These are phyloP conservation scores for Malurus splendens DNA, from an alignment of 2,797 vertebrate species.

Conservation along the genomic window DNA sequence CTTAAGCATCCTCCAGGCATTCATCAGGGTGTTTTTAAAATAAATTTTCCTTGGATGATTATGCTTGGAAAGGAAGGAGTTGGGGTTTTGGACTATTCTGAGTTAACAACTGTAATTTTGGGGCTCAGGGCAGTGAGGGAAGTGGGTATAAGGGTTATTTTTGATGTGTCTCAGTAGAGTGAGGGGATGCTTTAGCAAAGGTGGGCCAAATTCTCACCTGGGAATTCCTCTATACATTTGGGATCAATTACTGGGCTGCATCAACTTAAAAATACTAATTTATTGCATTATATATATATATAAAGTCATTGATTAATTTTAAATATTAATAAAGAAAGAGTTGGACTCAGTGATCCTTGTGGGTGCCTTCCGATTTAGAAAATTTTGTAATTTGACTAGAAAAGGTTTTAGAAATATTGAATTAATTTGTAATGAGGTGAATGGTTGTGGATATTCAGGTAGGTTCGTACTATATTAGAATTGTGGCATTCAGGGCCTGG, in stretches of 20 bases:
- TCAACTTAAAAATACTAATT: not conserved
- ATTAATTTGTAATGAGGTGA: not conserved
- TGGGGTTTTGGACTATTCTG: rapidly evolving
- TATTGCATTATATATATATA: not conserved
- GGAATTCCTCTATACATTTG: rapidly evolving
- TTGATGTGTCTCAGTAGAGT: not conserved
- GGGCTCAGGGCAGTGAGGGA: not conserved
- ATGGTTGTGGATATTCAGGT: too few species aligned
- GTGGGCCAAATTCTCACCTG: not conserved
- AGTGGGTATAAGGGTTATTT: rapidly evolving
- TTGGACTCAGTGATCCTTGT: not conserved
- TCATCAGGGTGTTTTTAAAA: not conserved
- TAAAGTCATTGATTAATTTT: not conserved
- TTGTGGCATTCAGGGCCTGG: rapidly evolving
- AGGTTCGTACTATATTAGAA: rapidly evolving
- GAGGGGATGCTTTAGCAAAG: not conserved
- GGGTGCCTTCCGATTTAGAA: not conserved
- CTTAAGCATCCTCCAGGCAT: not conserved
- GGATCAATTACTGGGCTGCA: rapidly evolving
- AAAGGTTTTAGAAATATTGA: not conserved
- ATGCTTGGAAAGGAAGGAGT: not conserved
- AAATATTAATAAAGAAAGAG: not conserved
- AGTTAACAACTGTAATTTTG: not conserved
- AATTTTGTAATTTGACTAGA: not conserved
- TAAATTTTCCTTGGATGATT: not conserved